Evolutionary conservation across 1,140 invertebrate genomes (phyloP).

Genomic region (Physella acuta): DNA sequence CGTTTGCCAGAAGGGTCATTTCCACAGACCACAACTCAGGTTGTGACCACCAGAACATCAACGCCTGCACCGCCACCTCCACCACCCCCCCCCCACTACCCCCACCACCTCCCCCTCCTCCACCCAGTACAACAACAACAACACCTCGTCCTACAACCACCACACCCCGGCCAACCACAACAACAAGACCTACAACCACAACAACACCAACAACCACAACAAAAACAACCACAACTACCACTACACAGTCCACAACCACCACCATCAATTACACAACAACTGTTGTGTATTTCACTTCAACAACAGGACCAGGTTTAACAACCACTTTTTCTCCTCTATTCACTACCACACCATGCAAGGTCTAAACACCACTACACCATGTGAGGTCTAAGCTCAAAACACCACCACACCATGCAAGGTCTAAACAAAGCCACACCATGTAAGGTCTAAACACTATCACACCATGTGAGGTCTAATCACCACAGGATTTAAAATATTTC

Average conservation of each 20-base stretch:
- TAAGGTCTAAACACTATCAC: no score
- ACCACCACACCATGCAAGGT: no score
- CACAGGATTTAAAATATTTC: no score
- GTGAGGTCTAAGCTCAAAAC: no score
- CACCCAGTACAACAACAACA: background rate
- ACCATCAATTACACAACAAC: background rate
- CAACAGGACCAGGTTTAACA: background rate
- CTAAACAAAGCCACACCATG: no score
- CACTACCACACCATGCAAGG: background rate
- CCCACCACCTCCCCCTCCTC: constrained; percentile 8
- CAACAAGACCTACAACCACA: background rate
- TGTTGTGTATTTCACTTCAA: background rate
- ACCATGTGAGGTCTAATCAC: no score
- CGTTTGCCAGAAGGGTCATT: constrained; percentile 8
- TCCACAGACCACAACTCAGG: background rate
- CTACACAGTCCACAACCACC: background rate
- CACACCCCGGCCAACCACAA: background rate
- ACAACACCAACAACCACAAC: background rate
- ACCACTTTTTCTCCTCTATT: background rate
- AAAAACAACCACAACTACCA: background rate
- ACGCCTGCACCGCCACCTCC: background rate
- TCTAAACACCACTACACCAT: no score
- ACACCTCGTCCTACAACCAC: no score
- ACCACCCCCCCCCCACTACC: background rate
- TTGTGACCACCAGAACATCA: background rate